phyloP scores from a whole-genome alignment of 2,888 invertebrate species.

The Brenthis hecate region DNA sequence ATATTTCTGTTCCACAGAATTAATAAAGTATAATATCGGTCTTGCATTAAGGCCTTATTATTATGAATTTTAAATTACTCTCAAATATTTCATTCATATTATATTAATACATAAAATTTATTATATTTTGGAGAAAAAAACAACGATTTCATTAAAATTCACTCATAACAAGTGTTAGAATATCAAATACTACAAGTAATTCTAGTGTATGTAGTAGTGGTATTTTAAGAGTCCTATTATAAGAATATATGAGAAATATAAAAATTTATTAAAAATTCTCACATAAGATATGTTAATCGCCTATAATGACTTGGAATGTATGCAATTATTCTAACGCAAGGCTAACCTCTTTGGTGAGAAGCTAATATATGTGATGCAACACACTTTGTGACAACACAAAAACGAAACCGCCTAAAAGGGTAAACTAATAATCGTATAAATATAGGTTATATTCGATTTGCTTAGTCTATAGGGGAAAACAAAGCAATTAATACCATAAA shows the following conservation, averaged over 20 bases:
- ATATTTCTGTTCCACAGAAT: not conserved
- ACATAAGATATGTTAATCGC: not conserved
- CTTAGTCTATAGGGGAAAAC: not conserved
- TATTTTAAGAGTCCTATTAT: too few species aligned
- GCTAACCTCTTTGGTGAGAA: conserved; percentile 38
- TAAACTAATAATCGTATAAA: not conserved
- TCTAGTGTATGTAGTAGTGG: too few species aligned
- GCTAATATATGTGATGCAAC: conserved; percentile 39
- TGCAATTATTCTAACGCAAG: conserved; percentile 24
- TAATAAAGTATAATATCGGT: too few species aligned
- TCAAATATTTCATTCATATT: too few species aligned
- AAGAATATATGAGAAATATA: too few species aligned
- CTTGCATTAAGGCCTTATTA: too few species aligned
- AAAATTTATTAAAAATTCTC: not conserved
- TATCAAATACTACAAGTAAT: too few species aligned
- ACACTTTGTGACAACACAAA: conserved; percentile 40
- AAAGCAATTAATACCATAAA: not conserved
- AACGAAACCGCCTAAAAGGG: not conserved
- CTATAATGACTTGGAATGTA: conserved; percentile 37
- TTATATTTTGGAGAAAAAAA: too few species aligned
- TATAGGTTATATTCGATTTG: conserved; percentile 20
- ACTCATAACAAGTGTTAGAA: too few species aligned
- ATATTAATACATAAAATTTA: too few species aligned
- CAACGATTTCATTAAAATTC: too few species aligned
- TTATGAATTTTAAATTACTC: too few species aligned